Base-by-base conservation (phyloP, 2,797 vertebrate genomes). In the Acestrorhynchus altus region DNA sequence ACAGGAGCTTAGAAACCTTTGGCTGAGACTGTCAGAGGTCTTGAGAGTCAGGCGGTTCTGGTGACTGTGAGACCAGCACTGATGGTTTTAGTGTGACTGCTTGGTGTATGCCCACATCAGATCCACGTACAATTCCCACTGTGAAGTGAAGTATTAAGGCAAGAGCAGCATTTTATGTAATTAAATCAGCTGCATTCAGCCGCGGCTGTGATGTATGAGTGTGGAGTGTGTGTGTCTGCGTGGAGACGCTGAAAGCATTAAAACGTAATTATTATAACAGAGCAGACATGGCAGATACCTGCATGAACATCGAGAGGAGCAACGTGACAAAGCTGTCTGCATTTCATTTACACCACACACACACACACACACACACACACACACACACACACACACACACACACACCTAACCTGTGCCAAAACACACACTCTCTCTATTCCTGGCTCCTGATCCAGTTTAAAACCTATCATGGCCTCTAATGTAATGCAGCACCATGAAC, bases 281-380 rank as follows among this genome's bases (percentile, higher is more conserved):
- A 52, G 20, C 35, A 10, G 44, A 61, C 42, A 18, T 40, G 66
- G 31, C 56, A 71, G 54, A 61, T 24, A 28, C 61, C n/a, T 26
- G 60, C 59, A 78, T 24, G 49, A 64, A 76, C 63, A 46, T 26
- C 39, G 1, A 64, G 52, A 42, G 61, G 26, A 18, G 40, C 44
- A 66, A 80, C 8, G 71, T 78, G 81, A 77, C 71, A 76, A 83
- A 86, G 74, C 81, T 84, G 83, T 77, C 67, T 79, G 77, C 65
- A 70, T 85, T 56, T 83, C 78, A 83, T 86, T 85, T 79, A 65
- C 89, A 93, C 80, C 72, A 72, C 74, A 59, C 72, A 74, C 44
- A 65, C n/a, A n/a, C n/a, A n/a, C 67, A 22, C 70, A 68, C 68
- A 57, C 49, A 61, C 57, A 67, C 60, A 65, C 51, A 65, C 39